Evolutionary conservation across 2,888 invertebrate genomes (phyloP), one percentile per base, ranked within the genome.

Genomic region (Ellobium chinense): DNA sequence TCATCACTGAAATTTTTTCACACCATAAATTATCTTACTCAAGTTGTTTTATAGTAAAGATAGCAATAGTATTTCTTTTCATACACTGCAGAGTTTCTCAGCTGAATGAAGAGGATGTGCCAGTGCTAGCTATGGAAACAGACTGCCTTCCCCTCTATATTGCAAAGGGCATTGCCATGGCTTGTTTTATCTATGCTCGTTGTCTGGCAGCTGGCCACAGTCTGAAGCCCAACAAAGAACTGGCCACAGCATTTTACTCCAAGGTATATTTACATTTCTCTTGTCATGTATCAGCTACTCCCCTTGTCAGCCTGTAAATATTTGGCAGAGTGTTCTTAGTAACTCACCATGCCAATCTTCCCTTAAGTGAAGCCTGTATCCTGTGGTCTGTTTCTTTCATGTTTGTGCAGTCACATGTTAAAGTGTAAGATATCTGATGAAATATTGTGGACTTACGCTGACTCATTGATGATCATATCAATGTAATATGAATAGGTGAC

Each of bases 131-230:
- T 54, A 66, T 82, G 69, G 91, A 91, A 84, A 92, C 92, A 7
- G 91, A 91, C 78, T 92, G 92, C 82, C 82, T 92, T 24, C 89
- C 89, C 21, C 82, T 80, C 14, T 92, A 87, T 85, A 87, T 92
- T 29, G 70, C 84, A 18, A 93, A 92, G 83, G 93, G 93, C 27
- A 91, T 93, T 27, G 84, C 91, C 58, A 85, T 91, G 78, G 91
- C 91, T 3, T 89, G 89, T 84, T 93, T 92, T 85, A 91, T 89
- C 85, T 91, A 91, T 85, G 93, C 90, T 7, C 84, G 92, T 18
- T 92, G 92, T 85, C 84, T 92, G 62, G 87, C 90, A 18, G 85
- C 85, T 34, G 93, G 92, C 0, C 83, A 87, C 31, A 92, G 92
- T 2, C 83, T 92, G 14, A 88, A 89, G 78, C 87, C 86, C 37